phyloP scores from a whole-genome alignment of 2,797 vertebrate genomes.

The Phylloscopus collybita region DNA sequence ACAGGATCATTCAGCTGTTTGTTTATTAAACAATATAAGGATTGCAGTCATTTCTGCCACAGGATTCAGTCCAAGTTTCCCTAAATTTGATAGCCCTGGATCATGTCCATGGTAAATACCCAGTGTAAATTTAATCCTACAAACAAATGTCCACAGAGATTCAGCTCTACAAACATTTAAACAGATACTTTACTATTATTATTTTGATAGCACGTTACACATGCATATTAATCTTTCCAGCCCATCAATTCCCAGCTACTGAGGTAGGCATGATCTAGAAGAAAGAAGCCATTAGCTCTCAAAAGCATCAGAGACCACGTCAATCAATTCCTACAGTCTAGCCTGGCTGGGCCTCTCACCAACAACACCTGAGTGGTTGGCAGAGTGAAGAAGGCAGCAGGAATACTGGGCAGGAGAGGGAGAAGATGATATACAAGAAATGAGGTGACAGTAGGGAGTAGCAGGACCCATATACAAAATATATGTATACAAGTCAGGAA shows the following conservation, averaged over 20 bases:
- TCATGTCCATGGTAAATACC: slow-evolving; percentile 50
- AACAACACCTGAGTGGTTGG: fast-evolving
- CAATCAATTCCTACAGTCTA: neutral
- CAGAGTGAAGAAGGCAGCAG: neutral
- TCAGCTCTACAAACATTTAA: slow-evolving; percentile 36
- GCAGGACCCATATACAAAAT: neutral
- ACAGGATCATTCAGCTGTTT: slow-evolving; percentile 38
- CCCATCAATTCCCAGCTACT: neutral
- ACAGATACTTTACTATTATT: slow-evolving; percentile 1
- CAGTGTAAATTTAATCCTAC: slow-evolving; percentile 25
- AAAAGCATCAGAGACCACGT: neutral
- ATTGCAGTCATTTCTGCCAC: slow-evolving; percentile 11
- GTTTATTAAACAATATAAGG: slow-evolving; percentile 57
- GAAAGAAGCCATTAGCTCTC: neutral
- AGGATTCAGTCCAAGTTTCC: slow-evolving; percentile 48
- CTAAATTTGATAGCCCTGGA: slow-evolving; percentile 43
- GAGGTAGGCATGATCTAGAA: neutral
- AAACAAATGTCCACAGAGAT: slow-evolving; percentile 31
- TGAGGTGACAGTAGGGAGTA: neutral
- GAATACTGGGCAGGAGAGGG: neutral
- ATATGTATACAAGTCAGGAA: neutral
- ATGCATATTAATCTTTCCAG: neutral
- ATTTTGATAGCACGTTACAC: slow-evolving; percentile 4
- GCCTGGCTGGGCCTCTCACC: neutral
- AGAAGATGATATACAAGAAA: neutral